These are phyloP conservation scores for Latrodectus elegans DNA, from an alignment of 2,888 invertebrate species.

Conservation along the genomic window DNA sequence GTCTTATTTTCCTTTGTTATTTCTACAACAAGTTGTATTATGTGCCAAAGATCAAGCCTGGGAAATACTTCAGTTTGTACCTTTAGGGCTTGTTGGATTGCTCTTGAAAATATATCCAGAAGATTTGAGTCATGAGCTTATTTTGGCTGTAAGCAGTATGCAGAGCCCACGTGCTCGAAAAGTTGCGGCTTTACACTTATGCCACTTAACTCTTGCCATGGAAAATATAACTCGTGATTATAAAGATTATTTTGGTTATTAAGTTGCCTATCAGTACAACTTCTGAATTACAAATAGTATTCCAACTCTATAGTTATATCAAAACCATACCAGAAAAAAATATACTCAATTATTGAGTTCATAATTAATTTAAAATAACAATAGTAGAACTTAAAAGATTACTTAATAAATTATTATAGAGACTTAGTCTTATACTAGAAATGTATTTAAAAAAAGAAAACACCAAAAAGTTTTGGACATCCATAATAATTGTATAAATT, in stretches of 20 bases:
- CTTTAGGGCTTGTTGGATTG: conserved; percentile 78
- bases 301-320: no score
- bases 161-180: conserved; percentile 84
- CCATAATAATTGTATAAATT: no score
- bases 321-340: no score
- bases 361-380: no score
- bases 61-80: conserved; percentile 75
- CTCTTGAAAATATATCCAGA: conserved; percentile 87
- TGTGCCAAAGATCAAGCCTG: conserved; percentile 74
- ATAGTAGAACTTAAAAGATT: no score
- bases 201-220: conserved; percentile 83
- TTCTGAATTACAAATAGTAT: no score
- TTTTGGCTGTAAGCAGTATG: conserved; percentile 87
- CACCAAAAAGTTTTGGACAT: no score
- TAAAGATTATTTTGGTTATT: conserved; percentile 16
- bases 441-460: no score
- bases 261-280: not conserved
- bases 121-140: conserved; percentile 83
- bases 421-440: no score
- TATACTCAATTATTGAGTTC: no score
- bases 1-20: conserved; percentile 75
- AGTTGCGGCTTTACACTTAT: conserved; percentile 89
- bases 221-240: conserved; percentile 34
- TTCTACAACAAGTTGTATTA: conserved; percentile 75
- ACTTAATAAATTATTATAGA: no score